Conservation (phyloP, 2,888 invertebrate genomes). For the Drosophila stalkeri region DNA sequence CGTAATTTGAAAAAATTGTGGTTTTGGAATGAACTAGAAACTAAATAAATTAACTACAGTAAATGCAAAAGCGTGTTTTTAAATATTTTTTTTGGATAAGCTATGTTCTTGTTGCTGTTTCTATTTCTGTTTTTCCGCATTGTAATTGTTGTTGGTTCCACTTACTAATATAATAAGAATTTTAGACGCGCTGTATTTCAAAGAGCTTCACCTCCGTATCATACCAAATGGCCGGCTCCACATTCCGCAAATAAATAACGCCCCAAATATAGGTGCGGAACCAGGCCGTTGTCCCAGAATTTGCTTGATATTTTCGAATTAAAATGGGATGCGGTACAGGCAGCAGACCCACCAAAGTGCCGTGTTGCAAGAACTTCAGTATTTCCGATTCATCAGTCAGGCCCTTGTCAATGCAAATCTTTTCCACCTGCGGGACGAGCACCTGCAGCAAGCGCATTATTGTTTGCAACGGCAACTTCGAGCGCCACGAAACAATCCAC, state of each 20-base stretch:
- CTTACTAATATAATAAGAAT: slow-evolving; percentile 22
- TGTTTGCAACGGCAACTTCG: slow-evolving; percentile 98
- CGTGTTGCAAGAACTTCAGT: slow-evolving; percentile 98
- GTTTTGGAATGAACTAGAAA: slow-evolving; percentile 62
- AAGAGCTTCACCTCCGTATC: slow-evolving; percentile 99
- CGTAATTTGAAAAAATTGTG: slow-evolving; percentile 2
- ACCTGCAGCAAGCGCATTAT: slow-evolving; percentile 99
- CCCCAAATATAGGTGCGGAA: slow-evolving; percentile 99
- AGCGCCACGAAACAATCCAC: slow-evolving; percentile 98
- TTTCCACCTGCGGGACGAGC: slow-evolving; percentile 99
- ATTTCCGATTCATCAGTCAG: slow-evolving; percentile 99
- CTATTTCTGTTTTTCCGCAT: slow-evolving; percentile 20
- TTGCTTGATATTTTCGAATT: slow-evolving; percentile 99
- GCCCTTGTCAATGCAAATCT: slow-evolving; percentile 99
- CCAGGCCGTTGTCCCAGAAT: slow-evolving; percentile 99
- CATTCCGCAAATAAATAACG: slow-evolving; percentile 98
- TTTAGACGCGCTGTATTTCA: slow-evolving; percentile 97
- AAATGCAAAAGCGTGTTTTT: slow-evolving; percentile 72
- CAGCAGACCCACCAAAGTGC: slow-evolving; percentile 97
- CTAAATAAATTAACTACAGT: slow-evolving; percentile 74
- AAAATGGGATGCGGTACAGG: slow-evolving; percentile 99
- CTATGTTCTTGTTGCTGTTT: slow-evolving; percentile 42
- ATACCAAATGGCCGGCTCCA: slow-evolving; percentile 99
- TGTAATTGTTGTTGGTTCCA: slow-evolving; percentile 24
- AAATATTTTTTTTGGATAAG: slow-evolving; percentile 44